Conservation (phyloP, 2,797 vertebrate genomes). For the Halcyon smyrnensis region DNA sequence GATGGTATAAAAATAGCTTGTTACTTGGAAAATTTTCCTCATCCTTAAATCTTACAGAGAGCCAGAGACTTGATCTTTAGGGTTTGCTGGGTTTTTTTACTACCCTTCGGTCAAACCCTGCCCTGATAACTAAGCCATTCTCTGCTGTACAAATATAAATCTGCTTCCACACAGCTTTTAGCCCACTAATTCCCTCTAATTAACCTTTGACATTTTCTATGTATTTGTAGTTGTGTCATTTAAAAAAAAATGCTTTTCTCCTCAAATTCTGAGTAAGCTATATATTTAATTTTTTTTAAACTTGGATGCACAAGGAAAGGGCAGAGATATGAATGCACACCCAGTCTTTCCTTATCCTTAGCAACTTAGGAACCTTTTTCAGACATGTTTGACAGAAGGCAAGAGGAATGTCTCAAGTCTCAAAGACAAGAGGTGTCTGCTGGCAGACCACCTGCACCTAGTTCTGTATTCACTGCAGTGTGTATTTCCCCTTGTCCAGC, state of each 20-base stretch:
- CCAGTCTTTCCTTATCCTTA: neutral
- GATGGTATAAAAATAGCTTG: conserved; percentile 63
- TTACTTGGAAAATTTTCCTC: conserved; percentile 66
- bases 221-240: neutral
- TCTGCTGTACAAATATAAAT: neutral
- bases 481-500: neutral
- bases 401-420: neutral
- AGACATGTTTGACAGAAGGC: neutral
- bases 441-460: neutral
- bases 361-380: neutral
- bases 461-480: neutral
- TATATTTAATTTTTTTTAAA: neutral
- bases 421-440: neutral
- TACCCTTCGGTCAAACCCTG: neutral
- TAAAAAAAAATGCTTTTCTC: neutral
- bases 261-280: neutral
- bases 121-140: neutral
- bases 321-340: neutral
- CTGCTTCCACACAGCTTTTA: neutral
- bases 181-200: neutral
- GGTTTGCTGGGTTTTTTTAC: neutral
- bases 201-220: neutral
- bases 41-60: conserved; percentile 39
- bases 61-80: conserved; percentile 22
- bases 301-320: neutral